Base-by-base conservation (phyloP, 2,888 invertebrate genomes). In the Troides helena region DNA sequence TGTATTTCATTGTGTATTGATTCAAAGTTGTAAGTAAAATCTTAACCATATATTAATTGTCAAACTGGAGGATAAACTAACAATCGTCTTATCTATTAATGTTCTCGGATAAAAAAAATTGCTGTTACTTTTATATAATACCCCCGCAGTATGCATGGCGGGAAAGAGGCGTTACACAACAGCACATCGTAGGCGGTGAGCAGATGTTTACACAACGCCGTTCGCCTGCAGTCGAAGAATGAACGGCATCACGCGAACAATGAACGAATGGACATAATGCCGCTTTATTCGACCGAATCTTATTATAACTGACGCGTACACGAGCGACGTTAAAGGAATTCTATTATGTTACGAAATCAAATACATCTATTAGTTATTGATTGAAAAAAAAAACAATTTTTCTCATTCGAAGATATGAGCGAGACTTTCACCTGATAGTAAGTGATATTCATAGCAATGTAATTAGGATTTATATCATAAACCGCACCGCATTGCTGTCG, bases 141-240 rank as follows among this genome's bases (percentile, higher is more conserved):
- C 74, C 75, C 68, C 71, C 71, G 64, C 50, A 43, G 30, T 65
- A 65, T 57, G 61, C 62, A 65, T 61, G 71, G 61, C 63, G 71
- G 58, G 65, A 62, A 60, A 72, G 62, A 69, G 70, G 78, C 75
- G 74, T 70, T 73, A 73, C 66, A 71, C 30, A 30, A 30, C 65
- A 72, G 78, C 80, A 77, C 68, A 74, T 73, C 72, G 81, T 80
- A 76, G 82, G 80, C 80, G 82, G 79, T 74, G 74, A 78, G 85
- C 90, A 90, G 90, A 88, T 90, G 90, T 90, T 90, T 89, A 83
- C 83, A 78, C 78, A 80, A 72, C 70, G 67, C 72, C 72, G 68
- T 7, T 64, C 60, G 36, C n/a, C 30, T 36, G 60, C 77, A 76
- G 72, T 0, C 70, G 70, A 80, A 83, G 81, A 86, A 85, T 84